phyloP scores from a whole-genome alignment of 2,888 invertebrate species.

The Girardia tigrina region DNA sequence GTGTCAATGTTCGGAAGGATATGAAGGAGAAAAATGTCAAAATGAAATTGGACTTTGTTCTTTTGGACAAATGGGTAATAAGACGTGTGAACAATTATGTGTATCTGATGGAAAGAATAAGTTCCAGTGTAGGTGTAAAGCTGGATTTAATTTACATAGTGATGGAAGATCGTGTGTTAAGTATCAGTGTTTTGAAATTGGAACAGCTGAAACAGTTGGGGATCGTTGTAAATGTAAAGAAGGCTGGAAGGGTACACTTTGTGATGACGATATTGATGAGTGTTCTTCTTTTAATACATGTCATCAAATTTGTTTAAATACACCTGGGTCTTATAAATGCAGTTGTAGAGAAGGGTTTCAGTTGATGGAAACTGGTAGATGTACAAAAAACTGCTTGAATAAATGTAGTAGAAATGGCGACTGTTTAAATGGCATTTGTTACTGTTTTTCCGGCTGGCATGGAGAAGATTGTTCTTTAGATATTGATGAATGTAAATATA shows the following conservation, averaged over 20 bases:
- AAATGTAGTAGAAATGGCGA: constrained; percentile 7
- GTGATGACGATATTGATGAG: not conserved
- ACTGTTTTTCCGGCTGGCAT: constrained; percentile 16
- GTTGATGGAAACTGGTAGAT: not conserved
- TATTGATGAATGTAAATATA: not conserved
- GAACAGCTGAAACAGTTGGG: not conserved
- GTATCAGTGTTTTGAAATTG: not conserved
- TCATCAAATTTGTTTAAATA: not conserved
- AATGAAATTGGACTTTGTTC: not conserved
- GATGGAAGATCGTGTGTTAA: not conserved
- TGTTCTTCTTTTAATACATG: not conserved
- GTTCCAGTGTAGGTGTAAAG: not conserved
- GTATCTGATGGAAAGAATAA: not conserved
- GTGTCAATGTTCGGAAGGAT: not conserved
- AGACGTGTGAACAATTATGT: not conserved
- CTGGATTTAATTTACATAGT: not conserved
- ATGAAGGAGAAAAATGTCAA: not conserved
- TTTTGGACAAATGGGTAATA: not conserved
- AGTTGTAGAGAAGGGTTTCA: not conserved
- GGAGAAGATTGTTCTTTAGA: constrained; percentile 7
- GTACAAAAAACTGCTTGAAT: not conserved
- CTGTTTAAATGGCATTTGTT: constrained; percentile 26
- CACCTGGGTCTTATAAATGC: not conserved
- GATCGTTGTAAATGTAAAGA: not conserved
- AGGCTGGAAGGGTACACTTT: not conserved